phyloP scores from a whole-genome alignment of 2,888 invertebrate species.

The Adela reaumurella region DNA sequence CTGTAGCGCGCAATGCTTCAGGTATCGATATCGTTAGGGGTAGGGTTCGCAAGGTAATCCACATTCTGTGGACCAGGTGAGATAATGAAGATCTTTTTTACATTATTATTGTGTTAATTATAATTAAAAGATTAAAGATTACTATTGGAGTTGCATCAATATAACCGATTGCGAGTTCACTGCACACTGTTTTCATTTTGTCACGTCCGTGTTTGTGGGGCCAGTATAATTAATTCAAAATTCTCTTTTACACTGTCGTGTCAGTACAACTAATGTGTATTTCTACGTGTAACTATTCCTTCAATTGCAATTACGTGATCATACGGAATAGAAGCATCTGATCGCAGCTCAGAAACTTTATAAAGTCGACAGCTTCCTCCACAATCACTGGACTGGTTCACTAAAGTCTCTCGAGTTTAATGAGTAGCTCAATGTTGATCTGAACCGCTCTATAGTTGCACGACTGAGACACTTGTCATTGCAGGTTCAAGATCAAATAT shows the following conservation, averaged over 20 bases:
- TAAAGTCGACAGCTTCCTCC: conserved; percentile 1
- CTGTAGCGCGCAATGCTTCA: conserved; percentile 58
- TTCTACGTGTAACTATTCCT: too few species aligned
- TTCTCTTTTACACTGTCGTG: too few species aligned
- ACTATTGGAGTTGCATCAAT: background rate
- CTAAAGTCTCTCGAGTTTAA: too few species aligned
- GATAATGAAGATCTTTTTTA: conserved; percentile 43
- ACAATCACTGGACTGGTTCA: too few species aligned
- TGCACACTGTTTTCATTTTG: background rate
- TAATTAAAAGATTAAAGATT: too few species aligned
- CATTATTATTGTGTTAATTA: conserved; percentile 29
- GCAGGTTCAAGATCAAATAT: conserved; percentile 98
- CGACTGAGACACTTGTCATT: conserved; percentile 10
- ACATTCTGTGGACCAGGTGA: conserved; percentile 52
- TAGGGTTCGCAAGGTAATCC: conserved; percentile 42
- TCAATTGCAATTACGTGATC: too few species aligned
- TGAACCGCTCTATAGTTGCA: background rate
- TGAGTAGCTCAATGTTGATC: too few species aligned
- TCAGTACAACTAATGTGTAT: too few species aligned
- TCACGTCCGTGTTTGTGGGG: background rate
- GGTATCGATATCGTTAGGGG: conserved; percentile 53
- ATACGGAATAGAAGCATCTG: too few species aligned
- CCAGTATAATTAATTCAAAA: too few species aligned
- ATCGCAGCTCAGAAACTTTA: conserved; percentile 1
- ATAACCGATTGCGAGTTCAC: background rate